Evolutionary conservation across 2,113 vertebrate genomes (phyloP), one percentile per base, ranked within the genome.

Genomic region (Chlamydotis undulata): DNA sequence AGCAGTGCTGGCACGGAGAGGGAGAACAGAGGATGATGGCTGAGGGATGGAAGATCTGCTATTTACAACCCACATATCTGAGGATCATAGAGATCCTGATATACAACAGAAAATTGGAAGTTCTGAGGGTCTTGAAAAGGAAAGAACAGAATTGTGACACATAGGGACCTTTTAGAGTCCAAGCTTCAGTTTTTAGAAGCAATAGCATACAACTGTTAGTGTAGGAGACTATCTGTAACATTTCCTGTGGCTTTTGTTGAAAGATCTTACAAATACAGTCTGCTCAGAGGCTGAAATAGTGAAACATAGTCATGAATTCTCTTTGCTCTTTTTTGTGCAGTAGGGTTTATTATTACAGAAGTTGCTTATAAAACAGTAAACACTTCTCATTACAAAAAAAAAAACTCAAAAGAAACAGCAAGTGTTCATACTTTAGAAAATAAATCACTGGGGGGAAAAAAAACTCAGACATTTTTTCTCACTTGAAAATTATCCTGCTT

Each of bases 381-480:
- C 61, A 41, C 3, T 73, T 91, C 35, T 67, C 18, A 47, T 60
- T 74, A 29, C 4, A 49, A 22, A 74, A 55, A 69, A 86, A 31
- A 4, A 37, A 37, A 8, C 5, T 52, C 22, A 23, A 49, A 83
- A n/a, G 21, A 71, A 79, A 33, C n/a, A 47, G 47, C 37, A 70
- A 28, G 21, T 60, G 17, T 86, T 89, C 25, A 53, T 69, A 21
- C 37, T 6, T 69, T 86, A 65, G 35, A 76, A 88, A 92, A 37
- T n/a, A 75, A 83, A 74, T 47, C 49, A 21, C 16, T 67, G 26
- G 13, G 33, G 57, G 24, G 3, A 9, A 4, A 21, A 16, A 5
- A 2, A 0, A 4, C 0, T 2, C 3, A 29, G 6, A 14, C 15
- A 1, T n/a, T 22, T 55, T 74, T 71, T 57, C 24, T 57, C 16